Base-by-base conservation (phyloP, 2,888 invertebrate species). In the Metellina segmentata region DNA sequence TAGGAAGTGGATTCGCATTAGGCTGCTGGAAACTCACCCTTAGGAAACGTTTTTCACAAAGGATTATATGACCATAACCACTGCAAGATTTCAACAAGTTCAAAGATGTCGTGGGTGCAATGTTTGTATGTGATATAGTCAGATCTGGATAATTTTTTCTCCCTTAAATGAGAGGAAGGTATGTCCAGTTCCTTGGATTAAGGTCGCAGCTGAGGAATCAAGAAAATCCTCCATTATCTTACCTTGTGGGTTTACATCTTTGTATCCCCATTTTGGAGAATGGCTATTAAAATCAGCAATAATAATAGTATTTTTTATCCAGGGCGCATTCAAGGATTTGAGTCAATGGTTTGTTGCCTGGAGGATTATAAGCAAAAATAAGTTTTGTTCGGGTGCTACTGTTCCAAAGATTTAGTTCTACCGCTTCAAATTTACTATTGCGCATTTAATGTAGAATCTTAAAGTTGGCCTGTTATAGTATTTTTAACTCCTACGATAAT, bases 201-300 rank as follows among this genome's bases (percentile, higher is more conserved):
- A 19, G 71, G 52, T 34, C 0, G 13, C 9, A 49, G n/a, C 2
- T 70, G 86, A 49, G 53, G 69, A 77, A 48, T 85, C 72, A 19
- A 87, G 70, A 11, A 87, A 72, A n/a, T 87, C 52, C n/a, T 87
- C 71, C 11, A 87, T n/a, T 13, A 34, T n/a, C 20, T n/a, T 87
- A 34, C 53, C 79, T 2, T 75, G 53, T 16, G 19, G 0, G 20
- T 87, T 71, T 34, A 49, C 5, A 13, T 87, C 16, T 61, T n/a
- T 34, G n/a, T 79, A 79, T n/a, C 34, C 34, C 53, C n/a, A 87
- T 79, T 71, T 87, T 16, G 51, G 13, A 52, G 79, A 72, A 34
- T 71, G 79, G n/a, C 72, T 13, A 34, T 79, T 79, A 34, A 87
- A 79, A n/a, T 87, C 71, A 19, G 52, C 34, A 79, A 87, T 53